Evolutionary conservation across 2,888 invertebrate species (phyloP).

Genomic region (Cryptocheilus praepositus): DNA sequence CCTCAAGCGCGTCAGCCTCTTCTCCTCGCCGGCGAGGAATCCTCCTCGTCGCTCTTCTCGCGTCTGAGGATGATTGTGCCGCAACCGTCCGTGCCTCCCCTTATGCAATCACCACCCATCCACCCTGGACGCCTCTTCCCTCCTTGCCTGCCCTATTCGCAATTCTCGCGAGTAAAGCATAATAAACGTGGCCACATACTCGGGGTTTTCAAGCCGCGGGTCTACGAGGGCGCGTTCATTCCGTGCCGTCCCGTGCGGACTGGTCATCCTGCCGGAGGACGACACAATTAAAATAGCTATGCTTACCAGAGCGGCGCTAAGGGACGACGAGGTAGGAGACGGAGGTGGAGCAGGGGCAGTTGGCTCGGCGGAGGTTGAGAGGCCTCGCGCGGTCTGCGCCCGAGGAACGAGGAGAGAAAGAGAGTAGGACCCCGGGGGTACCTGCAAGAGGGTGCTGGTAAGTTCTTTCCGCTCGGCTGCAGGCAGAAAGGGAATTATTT

Average conservation of each 20-base stretch:
- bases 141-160: slow-evolving; percentile 33
- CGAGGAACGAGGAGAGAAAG: slow-evolving; percentile 43
- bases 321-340: slow-evolving; percentile 26
- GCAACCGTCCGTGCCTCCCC: slow-evolving; percentile 32
- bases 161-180: slow-evolving; percentile 66
- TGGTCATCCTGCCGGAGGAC: slow-evolving; percentile 67
- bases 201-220: slow-evolving; percentile 52
- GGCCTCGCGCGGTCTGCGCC: slow-evolving; percentile 10
- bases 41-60: slow-evolving; percentile 14
- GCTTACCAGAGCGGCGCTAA: slow-evolving; percentile 63
- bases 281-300: slow-evolving; percentile 75
- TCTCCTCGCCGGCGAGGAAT: slow-evolving; percentile 18
- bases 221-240: slow-evolving; percentile 57
- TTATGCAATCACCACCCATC: slow-evolving; percentile 50
- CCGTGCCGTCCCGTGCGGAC: slow-evolving; percentile 58
- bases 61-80: slow-evolving; percentile 36
- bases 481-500: slow-evolving; percentile 75
- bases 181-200: slow-evolving; percentile 65
- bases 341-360: slow-evolving; percentile 36
- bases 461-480: slow-evolving; percentile 75
- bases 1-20: slow-evolving; percentile 14
- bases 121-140: slow-evolving; percentile 1
- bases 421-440: slow-evolving; percentile 58
- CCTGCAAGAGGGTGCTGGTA: slow-evolving; percentile 70
- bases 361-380: slow-evolving; percentile 12